Base-by-base conservation (phyloP, 1,140 invertebrate species). In the Oedothorax gibbosus region DNA sequence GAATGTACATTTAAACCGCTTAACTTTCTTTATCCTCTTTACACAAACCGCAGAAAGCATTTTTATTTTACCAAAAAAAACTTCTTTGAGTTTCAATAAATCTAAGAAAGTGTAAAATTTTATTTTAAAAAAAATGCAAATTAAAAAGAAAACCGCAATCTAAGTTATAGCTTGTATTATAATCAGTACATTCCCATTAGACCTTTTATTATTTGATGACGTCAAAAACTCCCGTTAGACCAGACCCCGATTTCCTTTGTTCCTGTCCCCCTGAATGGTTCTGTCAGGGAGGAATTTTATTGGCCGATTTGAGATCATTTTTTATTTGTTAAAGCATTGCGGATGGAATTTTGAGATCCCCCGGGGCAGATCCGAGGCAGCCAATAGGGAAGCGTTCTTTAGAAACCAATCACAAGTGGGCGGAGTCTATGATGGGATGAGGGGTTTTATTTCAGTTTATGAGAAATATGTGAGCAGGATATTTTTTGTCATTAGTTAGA, bases 311-410 rank as follows among this genome's bases (percentile, higher is more conserved):
- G 77, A 66, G 62, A 73, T 62, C 57, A 82, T 82, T 82, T 82
- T 82, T 82, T 82, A 82, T 82, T 82, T 73, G 80, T 82, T 73
- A 73, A 73, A 82, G 80, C 69, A 60, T 82, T 82, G 69, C 69
- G 73, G 80, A 82, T 82, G 56, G 69, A 71, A 71, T 81, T 81
- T 81, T 68, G 78, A 81, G 77, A 51, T 54, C 65, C 75, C 78
- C n/a, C 54, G 78, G 60, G 66, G 78, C 66, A 68, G 65, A 54
- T 69, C 54, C 49, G 21, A 10, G 20, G 15, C 78, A 81, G 64
- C 78, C 78, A 81, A 81, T 81, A 35, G 51, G 49, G 78, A 57
- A 51, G 65, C 56, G 3, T 20, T 12, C 49, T 79, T 77, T 77
- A 66, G 50, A 53, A 79, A 65, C 77, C 77, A 79, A 79, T 79